Evolutionary conservation across 1,140 invertebrate species (phyloP), one percentile per base, ranked within the genome.

Genomic region (Cydia fagiglandana): DNA sequence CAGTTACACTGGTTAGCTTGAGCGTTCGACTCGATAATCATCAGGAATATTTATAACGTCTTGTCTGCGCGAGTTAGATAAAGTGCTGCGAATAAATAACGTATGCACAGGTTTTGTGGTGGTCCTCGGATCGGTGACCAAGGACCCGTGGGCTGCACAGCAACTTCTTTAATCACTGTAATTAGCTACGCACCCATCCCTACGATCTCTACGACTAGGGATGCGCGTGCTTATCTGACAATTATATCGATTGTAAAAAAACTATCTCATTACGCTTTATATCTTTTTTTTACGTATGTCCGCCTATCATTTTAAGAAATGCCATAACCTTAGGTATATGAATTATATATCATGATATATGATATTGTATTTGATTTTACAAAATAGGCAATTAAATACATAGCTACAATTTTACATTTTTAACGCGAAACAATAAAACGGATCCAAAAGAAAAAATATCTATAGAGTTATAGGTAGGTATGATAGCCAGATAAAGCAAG

Each of bases 141-240:
- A 56, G 73, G 77, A 85, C 82, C 82, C 81, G 78, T 75, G 81
- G 81, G 83, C 75, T 78, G 83, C 74, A 79, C 79, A 80, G 84
- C 83, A 83, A 87, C 83, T 85, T 78, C 79, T 87, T 82, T 88
- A 88, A 90, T 90, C 88, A 89, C 87, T 84, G 88, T 88, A 91
- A 90, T 90, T 88, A 89, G 81, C 81, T 81, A 74, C 77, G 77
- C 81, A 78, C 81, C 81, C 83, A 84, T 84, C 81, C 82, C 83
- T 82, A 80, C 80, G 78, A 74, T 77, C 75, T 74, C 76, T 41
- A 70, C 77, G 76, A 76, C 78, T 84, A 84, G 85, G 81, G 84
- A 75, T 82, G 73, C 13, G 24, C 66, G 15, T 41, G 24, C 15
- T 38, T 45, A 70, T 45, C 34, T 70, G 13, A 38, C 4, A 17